phyloP scores from a whole-genome alignment of 2,888 invertebrate species.

The Tubulanus polymorphus region DNA sequence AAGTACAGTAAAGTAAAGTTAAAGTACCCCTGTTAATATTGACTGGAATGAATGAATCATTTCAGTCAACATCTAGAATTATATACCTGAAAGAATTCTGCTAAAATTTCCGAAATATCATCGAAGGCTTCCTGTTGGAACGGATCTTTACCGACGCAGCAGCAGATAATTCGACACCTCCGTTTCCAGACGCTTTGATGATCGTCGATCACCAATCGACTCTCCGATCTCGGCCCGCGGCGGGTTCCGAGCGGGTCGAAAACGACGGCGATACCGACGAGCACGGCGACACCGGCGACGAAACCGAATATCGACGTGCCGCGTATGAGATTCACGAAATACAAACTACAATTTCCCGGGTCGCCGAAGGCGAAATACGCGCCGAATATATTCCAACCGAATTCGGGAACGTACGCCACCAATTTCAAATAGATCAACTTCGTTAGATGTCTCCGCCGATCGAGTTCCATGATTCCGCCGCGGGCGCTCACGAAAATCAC shows the following conservation, averaged over 20 bases:
- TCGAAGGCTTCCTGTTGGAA: constrained; percentile 43
- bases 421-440: constrained; percentile 69
- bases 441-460: constrained; percentile 67
- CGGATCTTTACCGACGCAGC: constrained; percentile 42
- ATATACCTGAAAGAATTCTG: constrained; percentile 65
- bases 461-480: constrained; percentile 74
- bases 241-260: constrained; percentile 72
- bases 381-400: constrained; percentile 74
- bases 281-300: constrained; percentile 66
- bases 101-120: constrained; percentile 64
- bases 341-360: constrained; percentile 28
- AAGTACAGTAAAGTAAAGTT: too few relatives aligned
- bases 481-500: constrained; percentile 51
- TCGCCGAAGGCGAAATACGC: constrained; percentile 71
- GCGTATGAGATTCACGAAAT: constrained; percentile 46
- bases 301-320: constrained; percentile 77
- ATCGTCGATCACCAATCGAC: too few relatives aligned
- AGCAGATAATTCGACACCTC: constrained; percentile 42
- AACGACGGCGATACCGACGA: constrained; percentile 72
- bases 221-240: constrained; percentile 6
- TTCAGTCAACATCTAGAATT: too few relatives aligned
- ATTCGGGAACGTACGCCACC: constrained; percentile 71
- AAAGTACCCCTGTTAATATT: too few relatives aligned
- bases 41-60: too few relatives aligned
- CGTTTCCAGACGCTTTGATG: too few relatives aligned